A percentile compares a stretch with the other conserved stretches of the same genome.
Conservation (phyloP, 2,797 vertebrate species). For the Xenentodon cancila region DNA sequence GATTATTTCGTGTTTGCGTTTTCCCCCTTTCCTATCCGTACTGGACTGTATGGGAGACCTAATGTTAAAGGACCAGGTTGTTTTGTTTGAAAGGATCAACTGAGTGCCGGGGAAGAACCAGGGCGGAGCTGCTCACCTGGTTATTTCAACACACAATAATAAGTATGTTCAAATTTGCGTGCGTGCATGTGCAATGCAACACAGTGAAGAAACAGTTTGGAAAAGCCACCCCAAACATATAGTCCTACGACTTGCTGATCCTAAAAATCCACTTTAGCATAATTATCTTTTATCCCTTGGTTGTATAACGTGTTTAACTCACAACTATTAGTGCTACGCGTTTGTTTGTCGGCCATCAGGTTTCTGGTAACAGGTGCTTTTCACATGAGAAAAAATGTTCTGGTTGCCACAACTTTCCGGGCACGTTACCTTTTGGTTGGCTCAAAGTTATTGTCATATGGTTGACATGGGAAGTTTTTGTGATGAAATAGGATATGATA, state of each 20-base stretch:
- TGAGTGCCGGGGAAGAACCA: slow-evolving; percentile 67
- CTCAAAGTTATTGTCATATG: too few relatives aligned
- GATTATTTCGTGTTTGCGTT: slow-evolving; percentile 3
- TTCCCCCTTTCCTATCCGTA: slow-evolving; percentile 3
- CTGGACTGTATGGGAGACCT: slow-evolving; percentile 52
- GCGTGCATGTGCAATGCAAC: slow-evolving; percentile 36
- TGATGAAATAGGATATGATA: too few relatives aligned
- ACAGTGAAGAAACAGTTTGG: too few relatives aligned
- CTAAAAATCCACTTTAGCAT: background rate
- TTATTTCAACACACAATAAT: slow-evolving; percentile 64
- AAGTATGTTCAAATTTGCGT: slow-evolving; percentile 69
- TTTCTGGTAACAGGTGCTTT: slow-evolving; percentile 64
- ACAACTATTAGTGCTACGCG: too few relatives aligned
- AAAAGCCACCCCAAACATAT: slow-evolving; percentile 10
- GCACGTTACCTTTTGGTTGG: background rate
- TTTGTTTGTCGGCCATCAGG: slow-evolving; percentile 3
- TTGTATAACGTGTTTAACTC: too few relatives aligned
- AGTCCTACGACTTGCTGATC: slow-evolving; percentile 25
- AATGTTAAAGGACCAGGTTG: slow-evolving; percentile 67
- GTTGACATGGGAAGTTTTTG: too few relatives aligned
- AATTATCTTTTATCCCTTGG: too few relatives aligned
- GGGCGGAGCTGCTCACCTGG: slow-evolving; percentile 63
- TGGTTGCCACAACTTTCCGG: too few relatives aligned
- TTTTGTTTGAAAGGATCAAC: slow-evolving; percentile 66
- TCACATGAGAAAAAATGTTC: background rate